These are phyloP conservation scores for Orestias chungarensis DNA, from an alignment of 2,797 vertebrate genomes.

Conservation along the genomic window DNA sequence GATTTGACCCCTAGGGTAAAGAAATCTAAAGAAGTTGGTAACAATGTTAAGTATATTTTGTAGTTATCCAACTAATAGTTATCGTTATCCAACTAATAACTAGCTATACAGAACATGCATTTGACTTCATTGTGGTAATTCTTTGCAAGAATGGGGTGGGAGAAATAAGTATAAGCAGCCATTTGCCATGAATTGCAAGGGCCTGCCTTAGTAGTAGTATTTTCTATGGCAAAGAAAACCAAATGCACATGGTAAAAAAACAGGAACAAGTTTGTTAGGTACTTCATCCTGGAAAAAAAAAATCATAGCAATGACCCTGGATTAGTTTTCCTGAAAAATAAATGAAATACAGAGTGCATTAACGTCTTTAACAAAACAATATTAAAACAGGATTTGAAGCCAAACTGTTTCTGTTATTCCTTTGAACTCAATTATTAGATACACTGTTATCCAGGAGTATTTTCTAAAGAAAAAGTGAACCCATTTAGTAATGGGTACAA, in stretches of 20 bases:
- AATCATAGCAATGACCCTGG: neutral
- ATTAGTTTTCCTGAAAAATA: neutral
- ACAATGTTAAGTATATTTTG: neutral
- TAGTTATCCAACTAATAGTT: too few relatives aligned
- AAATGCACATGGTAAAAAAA: neutral
- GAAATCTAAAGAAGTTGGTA: constrained; percentile 22
- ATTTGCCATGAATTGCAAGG: neutral
- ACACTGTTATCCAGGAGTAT: neutral
- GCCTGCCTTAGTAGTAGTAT: neutral
- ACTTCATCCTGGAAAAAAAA: neutral
- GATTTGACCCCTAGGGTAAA: constrained; percentile 35
- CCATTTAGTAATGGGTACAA: neutral
- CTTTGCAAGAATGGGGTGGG: neutral
- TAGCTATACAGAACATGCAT: neutral
- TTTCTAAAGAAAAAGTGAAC: neutral
- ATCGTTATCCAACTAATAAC: neutral
- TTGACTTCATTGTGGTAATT: neutral
- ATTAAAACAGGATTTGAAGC: neutral
- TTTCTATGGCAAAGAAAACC: neutral
- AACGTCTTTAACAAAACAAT: neutral
- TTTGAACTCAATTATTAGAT: neutral
- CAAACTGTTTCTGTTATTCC: neutral
- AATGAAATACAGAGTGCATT: neutral
- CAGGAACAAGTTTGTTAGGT: neutral
- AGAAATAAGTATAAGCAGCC: neutral